Base-by-base conservation (phyloP, 2,113 vertebrate genomes). In the Perognathus longimembris region DNA sequence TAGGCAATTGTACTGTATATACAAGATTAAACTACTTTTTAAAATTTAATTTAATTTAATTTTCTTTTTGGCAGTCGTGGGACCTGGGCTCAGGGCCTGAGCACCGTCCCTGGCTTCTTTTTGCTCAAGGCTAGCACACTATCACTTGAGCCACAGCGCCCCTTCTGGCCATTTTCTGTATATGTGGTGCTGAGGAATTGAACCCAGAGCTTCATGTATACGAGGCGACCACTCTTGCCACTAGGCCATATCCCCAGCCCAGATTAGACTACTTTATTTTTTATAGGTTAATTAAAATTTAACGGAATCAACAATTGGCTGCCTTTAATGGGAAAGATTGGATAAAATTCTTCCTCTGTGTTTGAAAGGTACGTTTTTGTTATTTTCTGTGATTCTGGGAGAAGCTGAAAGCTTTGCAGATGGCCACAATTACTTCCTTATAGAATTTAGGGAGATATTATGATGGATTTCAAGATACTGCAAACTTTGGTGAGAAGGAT, bases 281-380 rank as follows among this genome's bases (percentile, higher is more conserved):
- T 87, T 91, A 91, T 84, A 79, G 76, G 26, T 74, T 50, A 86
- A 87, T 93, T 82, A 85, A 76, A 92, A 92, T 92, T 67, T 79
- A 94, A 93, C 63, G 36, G 61, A 83, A 93, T 81, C 69, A 73
- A 73, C 77, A 89, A 84, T 89, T 84, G 45, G 59, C 81, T 71
- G 42, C 64, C 18, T 69, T n/a, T 88, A 64, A 66, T 38, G 50
- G 57, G 75, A 7, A 10, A 18, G 73, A 73, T 66, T 76, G 83
- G 59, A 38, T 88, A 10, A 38, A 86, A 87, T 1, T 36, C 34
- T 92, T 28, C 30, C 22, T 24, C 26, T 10, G 66, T 73, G 32
- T 40, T 79, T 81, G 32, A 81, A 87, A 88, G 77, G 30, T 85
- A 45, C 84, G 88, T 89, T 26, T 2, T 22, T 71, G 61, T 15